These are phyloP conservation scores for Eupithecia tripunctaria DNA, from an alignment of 2,888 invertebrate species.

Conservation along the genomic window DNA sequence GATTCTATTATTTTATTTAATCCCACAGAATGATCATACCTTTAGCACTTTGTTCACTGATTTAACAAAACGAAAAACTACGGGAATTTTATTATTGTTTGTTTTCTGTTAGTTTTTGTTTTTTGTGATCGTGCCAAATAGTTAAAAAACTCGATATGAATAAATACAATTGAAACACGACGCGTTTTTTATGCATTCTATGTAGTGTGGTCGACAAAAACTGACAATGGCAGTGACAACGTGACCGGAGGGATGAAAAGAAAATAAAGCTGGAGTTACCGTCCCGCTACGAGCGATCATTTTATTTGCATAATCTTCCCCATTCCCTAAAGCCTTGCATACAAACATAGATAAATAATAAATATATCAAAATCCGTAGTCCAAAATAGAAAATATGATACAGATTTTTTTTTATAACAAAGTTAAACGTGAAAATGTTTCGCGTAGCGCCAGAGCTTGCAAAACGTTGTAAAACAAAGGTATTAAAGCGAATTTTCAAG, in stretches of 20 bases:
- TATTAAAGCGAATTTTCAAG: slow-evolving; percentile 82
- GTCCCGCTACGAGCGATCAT: slow-evolving; percentile 10
- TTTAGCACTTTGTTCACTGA: slow-evolving; percentile 63
- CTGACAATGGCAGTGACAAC: slow-evolving; percentile 35
- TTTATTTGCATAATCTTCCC: slow-evolving; percentile 5
- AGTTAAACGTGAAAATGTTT: slow-evolving; percentile 64
- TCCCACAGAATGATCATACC: slow-evolving; percentile 76
- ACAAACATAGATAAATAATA: slow-evolving; percentile 17
- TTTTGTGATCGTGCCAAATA: background rate
- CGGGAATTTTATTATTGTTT: background rate
- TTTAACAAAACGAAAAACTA: slow-evolving; percentile 46
- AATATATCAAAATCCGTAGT: slow-evolving; percentile 44
- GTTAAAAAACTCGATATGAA: slow-evolving; percentile 3
- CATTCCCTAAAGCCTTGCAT: slow-evolving; percentile 21
- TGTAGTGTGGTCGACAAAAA: slow-evolving; percentile 27
- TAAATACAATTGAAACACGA: slow-evolving; percentile 11
- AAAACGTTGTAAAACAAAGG: slow-evolving; percentile 81
- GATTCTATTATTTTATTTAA: slow-evolving; percentile 79
- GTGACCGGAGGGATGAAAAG: slow-evolving; percentile 38
- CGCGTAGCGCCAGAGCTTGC: slow-evolving; percentile 71
- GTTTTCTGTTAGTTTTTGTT: slow-evolving; percentile 1
- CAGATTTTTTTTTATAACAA: slow-evolving; percentile 64
- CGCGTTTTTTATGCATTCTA: slow-evolving; percentile 15
- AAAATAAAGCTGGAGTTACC: slow-evolving; percentile 41
- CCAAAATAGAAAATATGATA: slow-evolving; percentile 50